Evolutionary conservation across 2,888 invertebrate species (phyloP).

Genomic region (Chrysotoxum bicinctum): DNA sequence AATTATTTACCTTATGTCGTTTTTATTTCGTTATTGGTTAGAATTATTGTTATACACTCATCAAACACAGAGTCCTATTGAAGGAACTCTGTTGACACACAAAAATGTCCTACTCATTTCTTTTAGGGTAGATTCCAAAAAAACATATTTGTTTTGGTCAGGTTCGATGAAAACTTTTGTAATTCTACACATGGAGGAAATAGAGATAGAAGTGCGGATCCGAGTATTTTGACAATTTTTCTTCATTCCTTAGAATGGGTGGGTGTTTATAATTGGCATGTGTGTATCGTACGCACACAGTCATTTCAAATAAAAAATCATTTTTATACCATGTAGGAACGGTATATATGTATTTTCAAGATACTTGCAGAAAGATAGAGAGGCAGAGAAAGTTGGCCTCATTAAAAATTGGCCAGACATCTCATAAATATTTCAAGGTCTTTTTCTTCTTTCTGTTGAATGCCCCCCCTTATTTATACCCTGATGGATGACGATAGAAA

Average conservation of each 20-base stretch:
- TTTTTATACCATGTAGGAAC: background rate
- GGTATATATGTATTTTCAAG: conserved; percentile 10
- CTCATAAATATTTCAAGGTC: conserved; percentile 76
- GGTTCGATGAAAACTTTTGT: conserved; percentile 37
- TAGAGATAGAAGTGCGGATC: conserved; percentile 12
- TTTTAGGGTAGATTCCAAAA: conserved; percentile 10
- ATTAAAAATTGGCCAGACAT: conserved; percentile 76
- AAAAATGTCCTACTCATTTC: background rate
- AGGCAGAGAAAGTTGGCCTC: conserved; percentile 74
- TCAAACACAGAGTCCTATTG: conserved; percentile 14
- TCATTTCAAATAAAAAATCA: background rate
- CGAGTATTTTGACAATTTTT: conserved; percentile 43
- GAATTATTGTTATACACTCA: conserved; percentile 50
- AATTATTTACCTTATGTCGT: conserved; percentile 20
- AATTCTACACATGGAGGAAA: conserved; percentile 1
- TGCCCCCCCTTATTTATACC: conserved; percentile 50
- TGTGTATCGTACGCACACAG: background rate
- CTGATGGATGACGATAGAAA: conserved; percentile 74
- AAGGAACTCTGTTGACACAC: conserved; percentile 31
- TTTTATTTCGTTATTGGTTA: background rate
- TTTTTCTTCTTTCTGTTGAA: conserved; percentile 47
- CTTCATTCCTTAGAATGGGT: background rate
- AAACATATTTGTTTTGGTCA: conserved; percentile 1
- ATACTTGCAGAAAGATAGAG: conserved; percentile 58
- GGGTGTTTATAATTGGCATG: background rate